These are phyloP conservation scores for Tympanoctomys barrerae DNA, from an alignment of 2,797 vertebrate species.

Conservation along the genomic window DNA sequence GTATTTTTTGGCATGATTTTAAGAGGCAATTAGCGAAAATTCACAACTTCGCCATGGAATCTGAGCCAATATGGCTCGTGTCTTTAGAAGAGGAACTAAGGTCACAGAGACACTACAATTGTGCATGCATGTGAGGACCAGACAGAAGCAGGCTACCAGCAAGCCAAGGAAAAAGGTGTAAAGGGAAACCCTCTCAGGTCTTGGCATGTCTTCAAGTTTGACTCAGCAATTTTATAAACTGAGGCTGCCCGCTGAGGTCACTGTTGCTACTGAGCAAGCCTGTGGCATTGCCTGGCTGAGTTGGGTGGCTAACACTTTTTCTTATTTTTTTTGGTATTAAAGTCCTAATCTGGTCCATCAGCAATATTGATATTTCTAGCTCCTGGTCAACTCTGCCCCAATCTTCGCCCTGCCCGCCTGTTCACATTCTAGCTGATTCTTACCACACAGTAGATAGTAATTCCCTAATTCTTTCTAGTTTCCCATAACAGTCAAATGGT, in stretches of 20 bases:
- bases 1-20: background rate
- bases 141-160: background rate
- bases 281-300: fast-evolving
- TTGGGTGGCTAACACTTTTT: background rate
- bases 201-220: background rate
- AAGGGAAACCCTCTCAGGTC: background rate
- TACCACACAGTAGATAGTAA: background rate
- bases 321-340: background rate
- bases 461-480: background rate
- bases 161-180: background rate
- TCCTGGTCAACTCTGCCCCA: background rate
- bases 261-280: background rate
- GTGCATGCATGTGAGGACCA: background rate
- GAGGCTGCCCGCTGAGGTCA: background rate
- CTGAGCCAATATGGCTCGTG: background rate
- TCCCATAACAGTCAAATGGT: background rate
- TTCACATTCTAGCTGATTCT: background rate
- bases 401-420: fast-evolving
- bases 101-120: background rate
- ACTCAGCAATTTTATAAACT: background rate
- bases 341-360: background rate
- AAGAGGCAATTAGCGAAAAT: background rate
- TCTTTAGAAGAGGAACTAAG: background rate
- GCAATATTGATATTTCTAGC: background rate
- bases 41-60: background rate